Conservation (phyloP, 2,113 vertebrate genomes). For the Hydropotes inermis region DNA sequence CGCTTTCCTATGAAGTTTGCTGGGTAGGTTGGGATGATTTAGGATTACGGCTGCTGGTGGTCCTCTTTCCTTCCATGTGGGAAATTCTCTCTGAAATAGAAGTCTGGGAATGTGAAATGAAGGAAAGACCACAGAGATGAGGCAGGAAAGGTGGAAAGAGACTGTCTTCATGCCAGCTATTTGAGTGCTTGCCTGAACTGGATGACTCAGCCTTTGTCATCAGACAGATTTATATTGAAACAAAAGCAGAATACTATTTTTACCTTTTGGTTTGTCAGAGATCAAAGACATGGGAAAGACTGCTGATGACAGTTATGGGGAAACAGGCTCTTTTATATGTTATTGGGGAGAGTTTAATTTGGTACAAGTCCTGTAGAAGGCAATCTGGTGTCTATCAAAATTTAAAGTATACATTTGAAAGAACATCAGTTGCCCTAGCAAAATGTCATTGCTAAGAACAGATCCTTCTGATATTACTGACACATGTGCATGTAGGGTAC, state of each 20-base stretch:
- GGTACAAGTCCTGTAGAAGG: neutral
- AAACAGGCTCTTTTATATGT: neutral
- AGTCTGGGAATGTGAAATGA: neutral
- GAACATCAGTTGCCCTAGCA: neutral
- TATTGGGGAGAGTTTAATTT: neutral
- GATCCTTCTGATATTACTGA: neutral
- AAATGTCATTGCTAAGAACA: neutral
- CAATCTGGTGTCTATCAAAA: neutral
- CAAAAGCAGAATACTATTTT: neutral
- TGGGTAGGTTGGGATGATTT: neutral
- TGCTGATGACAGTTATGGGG: neutral
- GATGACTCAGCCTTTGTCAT: neutral
- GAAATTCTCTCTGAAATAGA: neutral
- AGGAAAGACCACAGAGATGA: neutral
- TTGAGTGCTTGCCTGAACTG: neutral
- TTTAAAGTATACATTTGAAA: neutral
- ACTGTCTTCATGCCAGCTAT: neutral
- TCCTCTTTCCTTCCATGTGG: neutral
- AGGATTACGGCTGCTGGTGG: neutral
- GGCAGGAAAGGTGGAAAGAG: neutral
- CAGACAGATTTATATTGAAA: neutral
- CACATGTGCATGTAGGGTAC: neutral
- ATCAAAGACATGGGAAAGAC: neutral
- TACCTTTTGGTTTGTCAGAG: neutral
- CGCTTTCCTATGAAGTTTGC: neutral